Conservation (phyloP, 2,113 vertebrate genomes). For the Deroptyus accipitrinus region DNA sequence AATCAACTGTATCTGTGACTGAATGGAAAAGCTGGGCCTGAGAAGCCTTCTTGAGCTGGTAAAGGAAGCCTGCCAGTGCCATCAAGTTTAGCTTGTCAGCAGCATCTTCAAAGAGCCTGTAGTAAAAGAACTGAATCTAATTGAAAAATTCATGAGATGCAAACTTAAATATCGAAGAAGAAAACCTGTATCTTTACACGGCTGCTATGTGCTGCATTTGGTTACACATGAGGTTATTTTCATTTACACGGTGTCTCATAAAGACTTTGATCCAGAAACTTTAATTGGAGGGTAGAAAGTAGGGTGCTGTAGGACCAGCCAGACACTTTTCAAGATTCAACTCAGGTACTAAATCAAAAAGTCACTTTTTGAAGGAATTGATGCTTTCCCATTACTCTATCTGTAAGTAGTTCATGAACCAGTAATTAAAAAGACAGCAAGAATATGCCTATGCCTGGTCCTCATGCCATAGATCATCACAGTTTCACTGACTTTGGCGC, state of each 20-base stretch:
- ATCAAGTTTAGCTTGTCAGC: constrained; percentile 89
- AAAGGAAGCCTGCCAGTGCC: constrained; percentile 88
- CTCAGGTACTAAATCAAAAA: neutral
- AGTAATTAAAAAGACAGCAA: neutral
- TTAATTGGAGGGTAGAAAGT: neutral
- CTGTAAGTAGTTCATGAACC: neutral
- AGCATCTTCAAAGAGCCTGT: constrained; percentile 94
- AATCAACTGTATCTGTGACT: constrained; percentile 89
- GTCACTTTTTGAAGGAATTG: neutral
- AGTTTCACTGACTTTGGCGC: neutral
- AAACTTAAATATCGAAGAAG: neutral
- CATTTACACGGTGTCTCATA: neutral
- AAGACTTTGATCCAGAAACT: neutral
- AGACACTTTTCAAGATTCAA: neutral
- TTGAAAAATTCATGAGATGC: neutral
- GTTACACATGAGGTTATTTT: neutral
- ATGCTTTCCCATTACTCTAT: neutral
- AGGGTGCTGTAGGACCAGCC: neutral
- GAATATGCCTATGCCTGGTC: neutral
- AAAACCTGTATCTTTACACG: neutral
- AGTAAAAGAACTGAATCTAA: constrained; percentile 22
- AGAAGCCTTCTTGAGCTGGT: constrained; percentile 93
- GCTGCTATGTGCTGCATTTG: neutral
- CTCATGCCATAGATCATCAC: neutral
- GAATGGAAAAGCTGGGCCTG: constrained; percentile 95